Base-by-base conservation (phyloP, 2,113 vertebrate species). In the Caracal caracal region DNA sequence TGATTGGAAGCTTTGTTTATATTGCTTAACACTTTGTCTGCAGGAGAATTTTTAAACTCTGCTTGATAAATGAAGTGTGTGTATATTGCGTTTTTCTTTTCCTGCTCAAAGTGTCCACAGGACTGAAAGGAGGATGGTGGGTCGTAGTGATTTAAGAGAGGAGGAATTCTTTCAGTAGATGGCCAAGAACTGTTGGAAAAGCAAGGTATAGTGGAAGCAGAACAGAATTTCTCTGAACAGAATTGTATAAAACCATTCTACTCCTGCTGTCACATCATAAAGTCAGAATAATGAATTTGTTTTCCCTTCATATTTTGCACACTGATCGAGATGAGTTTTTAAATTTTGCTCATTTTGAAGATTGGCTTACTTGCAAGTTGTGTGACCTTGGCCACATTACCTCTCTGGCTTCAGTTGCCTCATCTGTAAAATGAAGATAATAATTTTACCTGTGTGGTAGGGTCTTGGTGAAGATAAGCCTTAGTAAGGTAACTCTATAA, bases 1-100 rank as follows among this genome's bases (percentile, higher is more conserved):
- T 90, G 33, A 65, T 53, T 20, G 88, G n/a, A 66, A 73, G n/a
- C 22, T 95, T 94, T 93, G 9, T 95, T 94, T 93, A 11, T 85
- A 37, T 78, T 75, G n/a, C 35, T 49, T 94, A 17, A 65, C 51
- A 43, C 83, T 86, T 90, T 78, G 80, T 87, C 22, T 71, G 88
- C 59, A 71, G 51, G 13, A 70, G 28, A 78, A n/a, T 78, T 83
- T 96, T 80, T 16, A 22, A 75, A 33, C 65, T 93, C 35, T 53
- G 10, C 33, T n/a, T 35, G 22, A 6, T 49, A 37, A 81, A 26
- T 59, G 37, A 53, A 47, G 26, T 76, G 35, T 76, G 17, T 89
- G 15, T 49, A 37, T 83, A 7, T 91, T 78, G 19, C 86, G 9
- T 81, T 59, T 92, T 56, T 53, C 9, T 76, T 78, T 92, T 85